These are phyloP conservation scores for Ridgeia piscesae DNA, from an alignment of 1,140 invertebrate genomes.

Conservation along the genomic window DNA sequence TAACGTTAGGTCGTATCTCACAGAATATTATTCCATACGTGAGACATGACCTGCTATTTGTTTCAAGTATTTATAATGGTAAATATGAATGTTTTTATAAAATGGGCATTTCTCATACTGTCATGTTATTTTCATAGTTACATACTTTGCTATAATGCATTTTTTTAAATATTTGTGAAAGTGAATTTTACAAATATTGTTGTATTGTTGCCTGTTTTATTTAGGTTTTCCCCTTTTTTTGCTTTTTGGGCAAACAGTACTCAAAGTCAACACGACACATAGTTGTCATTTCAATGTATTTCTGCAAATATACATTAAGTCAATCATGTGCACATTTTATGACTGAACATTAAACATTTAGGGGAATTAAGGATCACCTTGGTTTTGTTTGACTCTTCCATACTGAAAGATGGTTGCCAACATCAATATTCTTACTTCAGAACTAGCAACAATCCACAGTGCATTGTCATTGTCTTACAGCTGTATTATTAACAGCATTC, in stretches of 20 bases:
- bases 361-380: neutral
- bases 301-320: conserved; percentile 1
- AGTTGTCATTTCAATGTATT: neutral
- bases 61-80: no score
- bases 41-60: no score
- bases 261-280: neutral
- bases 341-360: neutral
- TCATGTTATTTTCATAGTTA: no score
- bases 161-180: no score
- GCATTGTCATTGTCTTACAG: neutral
- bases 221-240: no score
- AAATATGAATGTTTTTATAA: no score
- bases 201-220: no score
- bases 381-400: neutral
- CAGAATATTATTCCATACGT: no score
- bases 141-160: no score
- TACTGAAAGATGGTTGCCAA: neutral
- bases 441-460: neutral
- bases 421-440: neutral
- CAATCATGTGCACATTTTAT: neutral
- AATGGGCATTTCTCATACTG: no score
- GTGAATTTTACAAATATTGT: no score
- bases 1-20: no score
- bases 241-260: neutral
- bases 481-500: neutral